Evolutionary conservation across 2,113 vertebrate genomes (phyloP).

Genomic region (Siniperca chuatsi): DNA sequence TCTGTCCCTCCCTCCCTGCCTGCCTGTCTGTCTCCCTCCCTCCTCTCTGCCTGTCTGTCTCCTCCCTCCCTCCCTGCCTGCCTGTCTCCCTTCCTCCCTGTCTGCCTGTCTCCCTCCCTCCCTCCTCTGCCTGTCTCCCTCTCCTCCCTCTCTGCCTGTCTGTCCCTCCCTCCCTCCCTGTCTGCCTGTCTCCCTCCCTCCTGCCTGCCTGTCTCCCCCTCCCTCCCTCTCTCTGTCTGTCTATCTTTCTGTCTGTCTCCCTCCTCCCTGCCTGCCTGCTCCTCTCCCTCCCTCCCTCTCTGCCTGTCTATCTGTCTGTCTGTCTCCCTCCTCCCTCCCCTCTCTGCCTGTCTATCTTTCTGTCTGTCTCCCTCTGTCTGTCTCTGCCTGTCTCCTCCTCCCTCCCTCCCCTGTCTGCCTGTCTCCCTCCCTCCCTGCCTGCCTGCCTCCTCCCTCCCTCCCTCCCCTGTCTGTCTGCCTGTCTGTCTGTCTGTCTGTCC

Average conservation of each 20-base stretch:
- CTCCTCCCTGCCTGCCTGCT: no score
- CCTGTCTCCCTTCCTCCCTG: not conserved
- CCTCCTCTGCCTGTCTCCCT: no score
- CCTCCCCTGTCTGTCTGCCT: not conserved
- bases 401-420: not conserved
- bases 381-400: no score
- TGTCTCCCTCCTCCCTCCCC: no score
- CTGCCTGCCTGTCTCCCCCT: no score
- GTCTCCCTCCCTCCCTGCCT: not conserved
- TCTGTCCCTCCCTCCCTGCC: not conserved
- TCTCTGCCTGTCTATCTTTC: no score
- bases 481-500: not conserved
- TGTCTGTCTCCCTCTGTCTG: not conserved
- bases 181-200: no score
- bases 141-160: no score
- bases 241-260: not conserved
- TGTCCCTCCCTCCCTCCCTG: no score
- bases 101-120: not conserved
- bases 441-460: not conserved
- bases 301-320: not conserved
- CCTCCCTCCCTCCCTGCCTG: conserved; percentile 58
- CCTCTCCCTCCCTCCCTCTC: conserved; percentile 53
- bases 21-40: not conserved
- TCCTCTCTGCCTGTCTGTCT: not conserved
- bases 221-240: not conserved